Evolutionary conservation across 1,140 invertebrate genomes (phyloP), one percentile per base, ranked within the genome.

Genomic region (Drosophila erecta): DNA sequence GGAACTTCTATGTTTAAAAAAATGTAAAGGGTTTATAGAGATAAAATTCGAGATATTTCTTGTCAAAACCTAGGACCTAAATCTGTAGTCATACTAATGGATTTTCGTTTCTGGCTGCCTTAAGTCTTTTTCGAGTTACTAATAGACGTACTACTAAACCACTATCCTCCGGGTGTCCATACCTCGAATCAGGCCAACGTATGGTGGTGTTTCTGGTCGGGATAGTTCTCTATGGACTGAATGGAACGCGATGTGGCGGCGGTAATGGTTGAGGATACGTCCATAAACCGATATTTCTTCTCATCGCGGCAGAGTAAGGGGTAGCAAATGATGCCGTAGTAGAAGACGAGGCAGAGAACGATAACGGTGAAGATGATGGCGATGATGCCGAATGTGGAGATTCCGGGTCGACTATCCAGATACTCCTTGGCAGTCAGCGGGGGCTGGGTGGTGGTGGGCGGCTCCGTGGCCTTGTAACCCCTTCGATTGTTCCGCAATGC

Each of bases 271-370:
- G 91, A 92, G 2, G 94, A 93, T 22, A 94, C 84, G 60, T 94
- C 93, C 90, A 95, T 95, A 62, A 94, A 93, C 61, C 94, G 93
- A 92, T 95, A 95, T 66, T 94, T 95, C 53, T 93, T 92, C 59
- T 94, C 92, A 58, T 94, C 94, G 61, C 93, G 93, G 73, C 94
- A 95, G 12, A 95, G 65, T 54, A 94, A 92, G 10, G 94, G 94
- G 90, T 95, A 95, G 76, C 94, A 95, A 64, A 95, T 93, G 27
- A 94, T 93, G 64, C 94, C 93, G 74, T 95, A 95, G 79, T 95
- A 95, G 49, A 94, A 93, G 7, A 93, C 92, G 47, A 94, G 92
- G n/a, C 93, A 93, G 12, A 93, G 73, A n/a, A 94, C 70, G 49
- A 94, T 93, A 8, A 94, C 75, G 22, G 92, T 92, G 7, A 95